Evolutionary conservation across 2,888 invertebrate genomes (phyloP).

Genomic region (Drosophila koepferae): DNA sequence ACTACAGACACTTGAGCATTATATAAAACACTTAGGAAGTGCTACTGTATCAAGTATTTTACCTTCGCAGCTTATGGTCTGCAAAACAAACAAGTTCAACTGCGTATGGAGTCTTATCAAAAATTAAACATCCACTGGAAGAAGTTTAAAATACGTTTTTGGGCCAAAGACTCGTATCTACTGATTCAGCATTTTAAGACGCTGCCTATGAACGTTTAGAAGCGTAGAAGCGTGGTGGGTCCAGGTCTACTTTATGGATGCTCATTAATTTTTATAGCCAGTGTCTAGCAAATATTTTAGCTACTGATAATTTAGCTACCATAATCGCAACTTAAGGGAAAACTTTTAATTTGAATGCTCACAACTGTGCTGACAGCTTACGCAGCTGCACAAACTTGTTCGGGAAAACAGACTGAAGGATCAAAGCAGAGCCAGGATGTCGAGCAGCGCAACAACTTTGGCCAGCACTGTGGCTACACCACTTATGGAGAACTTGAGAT

Average conservation of each 20-base stretch:
- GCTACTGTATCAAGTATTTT: background rate
- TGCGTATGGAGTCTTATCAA: background rate
- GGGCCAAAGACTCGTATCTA: background rate
- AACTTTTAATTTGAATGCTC: constrained; percentile 12
- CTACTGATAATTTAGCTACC: constrained; percentile 49
- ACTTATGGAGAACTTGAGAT: constrained; percentile 61
- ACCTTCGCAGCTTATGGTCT: background rate
- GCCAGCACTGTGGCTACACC: constrained; percentile 18
- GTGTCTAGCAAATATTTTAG: constrained; percentile 42
- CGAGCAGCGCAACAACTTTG: constrained; percentile 21
- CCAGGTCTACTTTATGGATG: constrained; percentile 38
- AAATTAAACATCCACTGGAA: background rate
- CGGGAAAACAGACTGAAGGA: background rate
- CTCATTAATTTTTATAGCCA: constrained; percentile 42
- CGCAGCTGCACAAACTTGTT: constrained; percentile 6
- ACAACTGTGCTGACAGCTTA: constrained; percentile 43
- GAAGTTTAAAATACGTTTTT: background rate
- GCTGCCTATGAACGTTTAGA: constrained; percentile 7
- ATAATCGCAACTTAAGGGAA: constrained; percentile 49
- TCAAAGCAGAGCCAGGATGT: constrained; percentile 24
- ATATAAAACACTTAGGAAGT: background rate
- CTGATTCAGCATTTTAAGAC: constrained; percentile 1
- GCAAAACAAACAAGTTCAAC: background rate
- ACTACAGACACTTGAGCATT: background rate
- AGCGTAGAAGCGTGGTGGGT: constrained; percentile 7